Evolutionary conservation across 2,113 vertebrate genomes (phyloP), one percentile per base, ranked within the genome.

Genomic region (Polypterus bichir): DNA sequence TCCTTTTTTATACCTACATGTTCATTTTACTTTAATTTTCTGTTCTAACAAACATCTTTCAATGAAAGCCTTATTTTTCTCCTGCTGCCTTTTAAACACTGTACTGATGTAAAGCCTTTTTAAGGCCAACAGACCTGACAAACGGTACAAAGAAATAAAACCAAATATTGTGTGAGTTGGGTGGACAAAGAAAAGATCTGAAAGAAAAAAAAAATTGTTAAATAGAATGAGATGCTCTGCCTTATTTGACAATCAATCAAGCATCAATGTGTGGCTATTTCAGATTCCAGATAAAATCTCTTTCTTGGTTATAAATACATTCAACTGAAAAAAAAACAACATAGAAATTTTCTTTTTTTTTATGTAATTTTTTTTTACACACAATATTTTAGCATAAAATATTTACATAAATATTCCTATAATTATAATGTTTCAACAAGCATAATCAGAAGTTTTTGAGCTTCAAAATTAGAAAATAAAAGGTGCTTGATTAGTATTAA

Each of bases 341-440:
- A 77, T 84, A 82, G 77, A 83, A n/a, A n/a, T n/a, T n/a, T n/a
- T n/a, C n/a, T n/a, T n/a, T n/a, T n/a, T n/a, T n/a, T n/a, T n/a
- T n/a, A n/a, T n/a, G n/a, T n/a, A n/a, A n/a, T n/a, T n/a, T n/a
- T n/a, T n/a, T n/a, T n/a, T n/a, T n/a, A n/a, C 85, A 27, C 27
- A 88, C 82, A 79, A 82, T 81, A 85, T 83, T 83, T 77, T 78
- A 91, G 85, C 81, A 83, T 86, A 90, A 87, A 86, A 87, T 91
- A 91, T 89, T 87, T 90, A 93, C 89, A 93, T 85, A 88, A 89
- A 89, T 86, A 88, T 83, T 88, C 83, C 87, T 90, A 90, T 89
- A 88, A 86, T 83, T 85, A 84, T 89, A 86, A 83, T 78, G 77
- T 87, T 87, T 85, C 84, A 86, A 86, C 83, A 89, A 86, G 85